Percentiles rank a stretch among this genome's conserved stretches.
Evolutionary conservation across 2,888 invertebrate species (phyloP).

Genomic region (Macrosoma leucophasiata): DNA sequence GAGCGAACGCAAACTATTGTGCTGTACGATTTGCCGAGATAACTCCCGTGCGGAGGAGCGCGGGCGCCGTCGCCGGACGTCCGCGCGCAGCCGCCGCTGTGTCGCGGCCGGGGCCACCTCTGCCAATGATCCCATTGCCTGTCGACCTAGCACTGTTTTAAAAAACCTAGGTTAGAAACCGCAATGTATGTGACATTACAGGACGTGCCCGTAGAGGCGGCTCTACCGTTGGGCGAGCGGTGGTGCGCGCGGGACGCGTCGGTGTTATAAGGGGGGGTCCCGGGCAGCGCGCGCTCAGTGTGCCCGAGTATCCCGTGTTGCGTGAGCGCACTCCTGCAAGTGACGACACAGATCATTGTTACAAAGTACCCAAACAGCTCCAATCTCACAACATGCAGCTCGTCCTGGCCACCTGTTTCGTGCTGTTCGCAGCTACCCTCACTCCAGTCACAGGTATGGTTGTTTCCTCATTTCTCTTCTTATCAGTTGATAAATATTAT

Average conservation of each 20-base stretch:
- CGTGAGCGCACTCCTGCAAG: constrained; percentile 57
- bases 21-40: constrained; percentile 70
- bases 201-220: constrained; percentile 36
- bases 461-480: too few species aligned
- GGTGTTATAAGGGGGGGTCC: constrained; percentile 72
- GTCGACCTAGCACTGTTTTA: constrained; percentile 20
- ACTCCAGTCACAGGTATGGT: constrained; percentile 74
- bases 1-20: constrained; percentile 71
- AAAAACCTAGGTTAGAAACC: constrained; percentile 20
- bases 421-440: constrained; percentile 70
- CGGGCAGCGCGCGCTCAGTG: constrained; percentile 71
- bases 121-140: constrained; percentile 34
- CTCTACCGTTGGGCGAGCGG: constrained; percentile 37
- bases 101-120: constrained; percentile 10
- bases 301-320: constrained; percentile 71
- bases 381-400: constrained; percentile 54
- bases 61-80: constrained; percentile 48
- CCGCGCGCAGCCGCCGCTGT: constrained; percentile 23
- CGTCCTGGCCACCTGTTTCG: constrained; percentile 71
- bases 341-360: constrained; percentile 35
- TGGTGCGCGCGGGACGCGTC: constrained; percentile 66
- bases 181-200: constrained; percentile 43
- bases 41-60: constrained; percentile 62
- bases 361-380: constrained; percentile 35
- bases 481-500: too few species aligned